A percentile compares a stretch with the other conserved stretches of the same genome.
phyloP scores from a whole-genome alignment of 1,140 invertebrate species.

The Drosophila busckii region DNA sequence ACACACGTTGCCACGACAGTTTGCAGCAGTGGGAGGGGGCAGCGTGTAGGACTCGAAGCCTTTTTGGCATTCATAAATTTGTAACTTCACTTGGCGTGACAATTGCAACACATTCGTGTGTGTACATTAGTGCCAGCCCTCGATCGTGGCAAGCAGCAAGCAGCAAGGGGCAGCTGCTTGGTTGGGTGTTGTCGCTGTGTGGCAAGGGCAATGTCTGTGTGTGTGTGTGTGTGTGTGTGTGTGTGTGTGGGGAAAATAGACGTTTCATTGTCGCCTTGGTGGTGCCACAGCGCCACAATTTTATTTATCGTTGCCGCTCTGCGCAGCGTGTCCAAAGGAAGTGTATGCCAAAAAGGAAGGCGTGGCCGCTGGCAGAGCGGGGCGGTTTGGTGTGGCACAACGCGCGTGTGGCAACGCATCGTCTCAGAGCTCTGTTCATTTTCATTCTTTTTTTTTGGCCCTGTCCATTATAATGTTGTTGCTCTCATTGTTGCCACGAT shows the following conservation, averaged over 20 bases:
- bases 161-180: no score
- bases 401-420: conserved; percentile 1
- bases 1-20: conserved; percentile 23
- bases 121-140: conserved; percentile 70
- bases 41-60: conserved; percentile 30
- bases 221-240: conserved; percentile 13
- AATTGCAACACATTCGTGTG: conserved; percentile 77
- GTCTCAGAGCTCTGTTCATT: conserved; percentile 45
- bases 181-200: conserved; percentile 5
- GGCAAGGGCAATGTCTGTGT: no score
- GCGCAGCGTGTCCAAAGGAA: conserved; percentile 67
- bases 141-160: no score
- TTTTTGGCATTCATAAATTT: conserved; percentile 78
- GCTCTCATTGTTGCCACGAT: conserved; percentile 70
- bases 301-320: conserved; percentile 70
- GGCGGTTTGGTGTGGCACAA: not conserved
- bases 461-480: conserved; percentile 75
- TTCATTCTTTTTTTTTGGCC: conserved; percentile 53
- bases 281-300: conserved; percentile 44
- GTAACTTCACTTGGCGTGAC: conserved; percentile 78
- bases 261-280: conserved; percentile 74
- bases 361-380: not conserved
- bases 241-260: conserved; percentile 69
- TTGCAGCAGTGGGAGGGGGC: not conserved
- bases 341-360: conserved; percentile 19